Evolutionary conservation across 2,113 vertebrate genomes (phyloP), one percentile per base, ranked within the genome.

Genomic region (Procavia capensis): DNA sequence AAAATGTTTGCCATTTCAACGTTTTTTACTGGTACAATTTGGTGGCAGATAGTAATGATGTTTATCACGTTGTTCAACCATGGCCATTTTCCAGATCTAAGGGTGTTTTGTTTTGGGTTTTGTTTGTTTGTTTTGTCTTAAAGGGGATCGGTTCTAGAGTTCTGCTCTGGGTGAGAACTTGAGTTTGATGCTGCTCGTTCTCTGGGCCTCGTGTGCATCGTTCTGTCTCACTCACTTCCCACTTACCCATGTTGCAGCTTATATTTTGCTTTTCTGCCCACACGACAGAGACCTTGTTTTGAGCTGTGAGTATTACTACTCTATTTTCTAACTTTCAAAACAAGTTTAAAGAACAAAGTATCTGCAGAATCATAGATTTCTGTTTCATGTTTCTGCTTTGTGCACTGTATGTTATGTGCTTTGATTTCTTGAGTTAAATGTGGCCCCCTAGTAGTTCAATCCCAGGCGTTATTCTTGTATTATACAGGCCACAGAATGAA

Each of bases 281-380:
- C 95, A 59, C 91, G 64, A 22, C 85, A 94, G 84, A 92, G 78
- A 95, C 88, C 88, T 96, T 95, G 86, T 95, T 93, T 92, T 89
- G 34, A 95, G 91, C 83, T 96, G 86, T n/a, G 63, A 61, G 24
- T 87, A 91, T 97, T 97, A 94, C 75, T n/a, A 39, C 88, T 94
- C 41, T 95, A 92, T 96, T 97, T 97, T 95, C 92, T 85, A 88
- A 97, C 93, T 96, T 94, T 94, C 80, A 95, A 95, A 97, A 94
- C 68, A 89, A 86, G 59, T 88, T 94, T 94, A 83, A 76, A 86
- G 90, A 59, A 86, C 74, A 83, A 83, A 96, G 68, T 85, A 82
- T 86, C 85, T 94, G 84, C 74, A 88, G 75, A 79, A 61, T 61
- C 39, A 0, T 50, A 86, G 85, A 80, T 45, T 63, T 0, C 79